These are phyloP conservation scores for Lagocephalus sceleratus DNA, from an alignment of 2,797 vertebrate genomes.

Conservation along the genomic window DNA sequence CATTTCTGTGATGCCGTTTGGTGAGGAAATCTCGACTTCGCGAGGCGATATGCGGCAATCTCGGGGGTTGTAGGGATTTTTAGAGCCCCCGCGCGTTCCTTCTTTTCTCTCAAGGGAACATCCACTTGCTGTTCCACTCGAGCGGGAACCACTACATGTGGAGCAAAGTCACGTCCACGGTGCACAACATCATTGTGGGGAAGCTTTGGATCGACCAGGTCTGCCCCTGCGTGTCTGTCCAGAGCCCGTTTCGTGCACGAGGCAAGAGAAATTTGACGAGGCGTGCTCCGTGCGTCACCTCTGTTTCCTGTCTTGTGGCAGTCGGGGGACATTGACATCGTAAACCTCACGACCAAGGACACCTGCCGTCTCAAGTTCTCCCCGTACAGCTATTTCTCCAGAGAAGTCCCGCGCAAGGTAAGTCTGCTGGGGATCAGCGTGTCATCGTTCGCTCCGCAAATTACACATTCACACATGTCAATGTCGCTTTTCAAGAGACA, in stretches of 20 bases:
- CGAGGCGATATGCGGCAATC: not conserved
- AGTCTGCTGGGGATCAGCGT: slow-evolving; percentile 8
- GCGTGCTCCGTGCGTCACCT: slow-evolving; percentile 8
- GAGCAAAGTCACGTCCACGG: slow-evolving; percentile 95
- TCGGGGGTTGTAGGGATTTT: not conserved
- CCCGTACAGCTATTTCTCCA: slow-evolving; percentile 97
- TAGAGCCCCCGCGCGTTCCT: not conserved
- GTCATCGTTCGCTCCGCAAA: not conserved
- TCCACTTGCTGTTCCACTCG: slow-evolving; percentile 90
- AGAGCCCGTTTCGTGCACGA: too few relatives aligned
- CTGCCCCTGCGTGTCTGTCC: too few relatives aligned
- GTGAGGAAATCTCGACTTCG: slow-evolving; percentile 64
- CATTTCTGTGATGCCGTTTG: slow-evolving; percentile 92
- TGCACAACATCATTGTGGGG: slow-evolving; percentile 96
- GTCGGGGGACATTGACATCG: slow-evolving; percentile 96
- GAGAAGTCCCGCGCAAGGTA: slow-evolving; percentile 92
- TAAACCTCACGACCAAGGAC: slow-evolving; percentile 90
- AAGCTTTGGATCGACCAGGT: slow-evolving; percentile 98
- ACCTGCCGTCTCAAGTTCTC: slow-evolving; percentile 94
- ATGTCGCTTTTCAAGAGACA: too few relatives aligned
- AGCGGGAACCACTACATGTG: slow-evolving; percentile 91
- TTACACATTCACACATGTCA: too few relatives aligned
- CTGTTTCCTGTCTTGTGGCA: slow-evolving; percentile 54
- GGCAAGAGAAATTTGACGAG: too few relatives aligned
- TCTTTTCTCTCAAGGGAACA: slow-evolving; percentile 76